Evolutionary conservation across 2,113 vertebrate species (phyloP).

Genomic region (Corythornis cristatus): DNA sequence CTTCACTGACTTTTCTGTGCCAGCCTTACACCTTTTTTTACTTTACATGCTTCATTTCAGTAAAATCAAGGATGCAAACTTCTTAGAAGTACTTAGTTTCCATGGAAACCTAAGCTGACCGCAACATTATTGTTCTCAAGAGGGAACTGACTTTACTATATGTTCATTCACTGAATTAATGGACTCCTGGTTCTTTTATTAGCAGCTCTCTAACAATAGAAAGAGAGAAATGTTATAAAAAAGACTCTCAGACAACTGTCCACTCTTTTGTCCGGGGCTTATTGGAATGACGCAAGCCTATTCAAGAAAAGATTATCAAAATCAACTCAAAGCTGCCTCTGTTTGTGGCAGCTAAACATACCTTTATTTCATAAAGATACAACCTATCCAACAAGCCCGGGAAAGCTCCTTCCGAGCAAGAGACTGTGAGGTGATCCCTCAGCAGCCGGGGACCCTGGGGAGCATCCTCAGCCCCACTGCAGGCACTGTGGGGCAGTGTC

Average conservation of each 20-base stretch:
- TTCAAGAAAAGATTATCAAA: conserved; percentile 83
- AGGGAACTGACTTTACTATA: conserved; percentile 84
- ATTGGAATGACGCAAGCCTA: conserved; percentile 72
- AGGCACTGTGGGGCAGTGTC: not conserved
- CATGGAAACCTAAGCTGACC: conserved; percentile 84
- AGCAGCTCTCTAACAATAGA: conserved; percentile 72
- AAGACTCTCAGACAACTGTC: conserved; percentile 80
- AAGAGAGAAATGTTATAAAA: conserved; percentile 76
- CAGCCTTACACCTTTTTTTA: conserved; percentile 48
- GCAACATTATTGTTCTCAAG: conserved; percentile 85
- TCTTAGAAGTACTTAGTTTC: conserved; percentile 86
- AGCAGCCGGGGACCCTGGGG: not conserved
- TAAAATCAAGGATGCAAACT: conserved; percentile 83
- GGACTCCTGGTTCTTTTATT: conserved; percentile 86
- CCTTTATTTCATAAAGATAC: conserved; percentile 77
- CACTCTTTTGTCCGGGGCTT: conserved; percentile 78
- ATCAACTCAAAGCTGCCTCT: conserved; percentile 77
- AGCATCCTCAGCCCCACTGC: too few relatives aligned
- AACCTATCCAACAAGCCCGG: conserved; percentile 67
- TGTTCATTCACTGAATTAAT: conserved; percentile 93
- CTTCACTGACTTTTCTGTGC: not conserved
- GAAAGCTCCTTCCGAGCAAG: conserved; percentile 34
- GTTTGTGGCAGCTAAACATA: conserved; percentile 74
- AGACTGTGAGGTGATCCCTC: not conserved
- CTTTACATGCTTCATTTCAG: conserved; percentile 76